These are phyloP conservation scores for Seriola quinqueradiata DNA, from an alignment of 2,113 vertebrate genomes.

Conservation along the genomic window DNA sequence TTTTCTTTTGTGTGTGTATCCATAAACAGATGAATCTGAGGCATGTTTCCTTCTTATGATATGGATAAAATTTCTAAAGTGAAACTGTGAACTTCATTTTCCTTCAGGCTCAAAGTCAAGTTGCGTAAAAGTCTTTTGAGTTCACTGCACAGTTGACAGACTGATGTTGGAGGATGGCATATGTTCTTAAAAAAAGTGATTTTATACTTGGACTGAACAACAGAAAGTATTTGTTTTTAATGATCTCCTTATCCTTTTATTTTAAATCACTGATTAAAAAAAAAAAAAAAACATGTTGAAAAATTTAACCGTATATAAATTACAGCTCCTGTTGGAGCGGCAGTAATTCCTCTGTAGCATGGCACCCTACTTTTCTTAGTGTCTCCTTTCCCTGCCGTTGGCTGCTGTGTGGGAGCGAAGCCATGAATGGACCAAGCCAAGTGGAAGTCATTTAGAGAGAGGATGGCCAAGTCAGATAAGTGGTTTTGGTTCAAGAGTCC, in stretches of 20 bases:
- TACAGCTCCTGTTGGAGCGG: neutral
- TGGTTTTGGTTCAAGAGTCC: slow-evolving; percentile 30
- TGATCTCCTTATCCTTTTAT: neutral
- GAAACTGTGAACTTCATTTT: neutral
- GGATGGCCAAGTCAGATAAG: slow-evolving; percentile 57
- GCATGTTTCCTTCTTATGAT: neutral
- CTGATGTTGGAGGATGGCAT: neutral
- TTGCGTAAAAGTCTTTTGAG: neutral
- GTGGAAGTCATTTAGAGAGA: slow-evolving; percentile 56
- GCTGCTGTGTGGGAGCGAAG: slow-evolving; percentile 48
- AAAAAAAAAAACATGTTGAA: neutral
- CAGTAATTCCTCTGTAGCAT: neutral
- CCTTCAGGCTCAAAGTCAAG: neutral
- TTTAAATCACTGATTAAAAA: neutral
- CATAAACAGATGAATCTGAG: neutral
- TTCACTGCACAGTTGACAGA: neutral
- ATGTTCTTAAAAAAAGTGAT: neutral
- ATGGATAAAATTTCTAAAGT: too few species aligned
- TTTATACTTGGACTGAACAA: neutral
- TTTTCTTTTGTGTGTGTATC: neutral
- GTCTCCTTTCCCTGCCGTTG: slow-evolving; percentile 16
- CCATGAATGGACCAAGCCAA: slow-evolving; percentile 55
- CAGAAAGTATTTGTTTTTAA: neutral
- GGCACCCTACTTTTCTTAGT: slow-evolving; percentile 16
- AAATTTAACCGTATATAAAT: neutral